Evolutionary conservation across 2,888 invertebrate genomes (phyloP), one percentile per base, ranked within the genome.

Genomic region (Leistus spinibarbis): DNA sequence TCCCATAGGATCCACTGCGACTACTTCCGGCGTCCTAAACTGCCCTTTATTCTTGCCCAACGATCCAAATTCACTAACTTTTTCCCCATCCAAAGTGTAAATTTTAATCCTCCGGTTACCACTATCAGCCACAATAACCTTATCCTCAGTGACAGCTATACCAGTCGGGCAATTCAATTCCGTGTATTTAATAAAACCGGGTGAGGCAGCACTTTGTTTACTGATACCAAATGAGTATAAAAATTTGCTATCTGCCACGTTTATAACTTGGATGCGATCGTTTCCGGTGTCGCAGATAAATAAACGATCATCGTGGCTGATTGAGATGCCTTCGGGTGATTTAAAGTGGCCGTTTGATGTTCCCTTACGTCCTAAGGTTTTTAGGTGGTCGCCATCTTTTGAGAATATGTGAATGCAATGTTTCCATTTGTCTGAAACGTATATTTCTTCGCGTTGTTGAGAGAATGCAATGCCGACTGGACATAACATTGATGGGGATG

Each of bases 201-300:
- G 83, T 54, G 82, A 80, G 4, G 80, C 80, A 0, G 84, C 79
- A 69, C 86, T 86, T 0, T 81, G 80, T 77, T 84, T 85, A 0
- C 65, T 71, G 4, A 89, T 85, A 1, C 93, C 93, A 79, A 92
- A 87, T 79, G 88, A 88, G 64, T 89, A 86, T 1, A 91, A 86
- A 82, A 89, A 90, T 79, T 87, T 87, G 0, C 92, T 92, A 77
- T 87, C 86, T 62, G 90, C 86, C 0, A 88, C 85, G 79, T 90
- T 86, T 1, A 91, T 80, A 13, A 90, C 84, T 83, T 91, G 87
- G 3, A 91, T 87, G 73, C 94, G 87, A 81, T 94, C 92, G 81
- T 94, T 94, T 76, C 93, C 94, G 76, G 93, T 93, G 81, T 95
- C 94, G 65, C 91, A 93, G 0, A 94, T 89, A 78, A 93, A 91